These are phyloP conservation scores for human (Homo sapiens) DNA, from an alignment of 2,113 vertebrate genomes.

Conservation along the genomic window GRCh38 chr5:6059001-6059500, in stretches of 20 bases:
- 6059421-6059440: slow-evolving; percentile 55
- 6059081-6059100: neutral
- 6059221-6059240: neutral
- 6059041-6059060: too few relatives aligned
- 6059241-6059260: neutral
- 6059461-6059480: slow-evolving; percentile 56
- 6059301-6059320: neutral
- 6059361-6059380: neutral
- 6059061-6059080: neutral
- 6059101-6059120: neutral
- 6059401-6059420: neutral
- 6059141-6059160: fast-evolving
- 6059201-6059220: neutral
- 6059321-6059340: neutral
- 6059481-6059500: slow-evolving; percentile 14
- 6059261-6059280: neutral
- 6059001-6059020: fast-evolving
- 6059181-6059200: fast-evolving
- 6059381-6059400: neutral
- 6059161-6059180: neutral
- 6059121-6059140: fast-evolving
- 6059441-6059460: slow-evolving; percentile 45
- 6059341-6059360: neutral
- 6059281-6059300: fast-evolving
- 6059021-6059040: fast-evolving